These are phyloP conservation scores for Xanthorhoe designata DNA, from an alignment of 2,888 invertebrate genomes.

Conservation along the genomic window DNA sequence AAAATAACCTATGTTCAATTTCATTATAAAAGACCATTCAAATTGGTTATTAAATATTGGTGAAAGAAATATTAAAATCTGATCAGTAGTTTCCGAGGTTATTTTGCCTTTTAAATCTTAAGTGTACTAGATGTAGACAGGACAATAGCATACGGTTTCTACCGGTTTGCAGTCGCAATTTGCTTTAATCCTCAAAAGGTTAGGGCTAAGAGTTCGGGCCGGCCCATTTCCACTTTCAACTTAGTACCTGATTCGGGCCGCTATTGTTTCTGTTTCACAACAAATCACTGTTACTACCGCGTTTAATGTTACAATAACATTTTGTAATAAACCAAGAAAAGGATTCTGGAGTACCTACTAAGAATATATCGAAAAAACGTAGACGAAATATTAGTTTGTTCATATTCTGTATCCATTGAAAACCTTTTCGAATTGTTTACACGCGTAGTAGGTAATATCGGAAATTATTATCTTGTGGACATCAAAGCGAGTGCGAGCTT, in stretches of 20 bases:
- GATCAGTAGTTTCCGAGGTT: too few species aligned
- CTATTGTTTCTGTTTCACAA: neutral
- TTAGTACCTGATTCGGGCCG: neutral
- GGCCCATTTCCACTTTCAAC: neutral
- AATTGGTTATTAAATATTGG: too few species aligned
- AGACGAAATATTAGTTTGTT: neutral
- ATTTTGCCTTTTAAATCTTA: too few species aligned
- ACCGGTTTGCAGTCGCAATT: neutral
- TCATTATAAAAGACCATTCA: too few species aligned
- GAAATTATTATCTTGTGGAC: neutral
- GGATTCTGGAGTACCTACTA: neutral
- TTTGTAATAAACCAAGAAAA: neutral
- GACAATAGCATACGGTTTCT: neutral
- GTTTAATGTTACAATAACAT: neutral
- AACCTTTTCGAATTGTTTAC: neutral
- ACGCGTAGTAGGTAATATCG: neutral
- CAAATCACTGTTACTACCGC: neutral
- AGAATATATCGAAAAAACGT: neutral
- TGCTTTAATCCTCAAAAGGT: neutral
- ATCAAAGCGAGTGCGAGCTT: slow-evolving; percentile 6
- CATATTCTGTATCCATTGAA: too few species aligned
- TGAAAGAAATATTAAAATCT: too few species aligned
- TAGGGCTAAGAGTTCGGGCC: neutral
- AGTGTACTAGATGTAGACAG: too few species aligned
- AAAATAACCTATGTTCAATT: too few species aligned